Percentiles rank a stretch among this genome's conserved stretches.
Evolutionary conservation across 2,797 vertebrate species (phyloP).

Genomic region (Silurus lanzhouensis): DNA sequence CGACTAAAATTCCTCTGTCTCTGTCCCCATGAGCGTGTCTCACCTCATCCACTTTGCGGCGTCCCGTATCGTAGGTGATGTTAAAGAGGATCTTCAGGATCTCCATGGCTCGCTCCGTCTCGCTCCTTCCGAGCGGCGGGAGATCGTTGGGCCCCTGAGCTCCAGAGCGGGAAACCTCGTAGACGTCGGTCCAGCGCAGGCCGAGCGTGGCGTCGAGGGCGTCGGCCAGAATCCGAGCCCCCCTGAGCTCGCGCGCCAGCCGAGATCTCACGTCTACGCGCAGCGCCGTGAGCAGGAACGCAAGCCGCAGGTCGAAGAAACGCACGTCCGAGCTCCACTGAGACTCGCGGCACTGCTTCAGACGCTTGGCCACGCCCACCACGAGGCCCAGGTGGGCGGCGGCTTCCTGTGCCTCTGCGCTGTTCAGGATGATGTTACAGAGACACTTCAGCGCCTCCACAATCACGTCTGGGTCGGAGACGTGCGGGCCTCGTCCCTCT

Average conservation of each 20-base stretch:
- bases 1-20: neutral
- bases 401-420: conserved; percentile 77
- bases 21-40: conserved; percentile 37
- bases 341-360: conserved; percentile 78
- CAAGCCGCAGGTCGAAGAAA: conserved; percentile 89
- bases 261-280: conserved; percentile 82
- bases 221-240: conserved; percentile 81
- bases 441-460: conserved; percentile 90
- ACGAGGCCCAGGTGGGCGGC: conserved; percentile 77
- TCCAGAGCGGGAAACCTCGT: conserved; percentile 73
- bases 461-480: conserved; percentile 81
- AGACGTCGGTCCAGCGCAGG: conserved; percentile 75
- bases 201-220: conserved; percentile 81
- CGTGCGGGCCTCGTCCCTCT: conserved; percentile 58
- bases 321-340: conserved; percentile 81
- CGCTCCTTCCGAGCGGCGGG: conserved; percentile 76
- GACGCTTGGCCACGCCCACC: conserved; percentile 77
- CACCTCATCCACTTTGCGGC: conserved; percentile 85
- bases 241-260: conserved; percentile 83
- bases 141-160: conserved; percentile 60
- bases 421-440: conserved; percentile 90
- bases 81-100: conserved; percentile 94
- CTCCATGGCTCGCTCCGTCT: conserved; percentile 87
- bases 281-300: conserved; percentile 86
- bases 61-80: conserved; percentile 85